phyloP scores from a whole-genome alignment of 2,113 vertebrate genomes.

The Asarcornis scutulata region DNA sequence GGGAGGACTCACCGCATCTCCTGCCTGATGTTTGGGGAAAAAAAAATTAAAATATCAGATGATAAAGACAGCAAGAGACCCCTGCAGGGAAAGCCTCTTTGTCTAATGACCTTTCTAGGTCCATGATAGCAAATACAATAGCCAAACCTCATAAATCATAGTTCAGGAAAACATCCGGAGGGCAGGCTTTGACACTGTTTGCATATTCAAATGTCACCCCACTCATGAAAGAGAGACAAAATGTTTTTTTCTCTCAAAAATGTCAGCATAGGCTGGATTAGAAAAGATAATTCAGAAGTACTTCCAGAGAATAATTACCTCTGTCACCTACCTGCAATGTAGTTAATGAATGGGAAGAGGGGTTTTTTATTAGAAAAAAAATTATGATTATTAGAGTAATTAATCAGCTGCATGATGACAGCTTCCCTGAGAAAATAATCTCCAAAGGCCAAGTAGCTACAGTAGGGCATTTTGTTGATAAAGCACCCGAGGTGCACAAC shows the following conservation, averaged over 20 bases:
- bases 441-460: slow-evolving; percentile 82
- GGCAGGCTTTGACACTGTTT: slow-evolving; percentile 75
- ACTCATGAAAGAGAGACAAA: slow-evolving; percentile 78
- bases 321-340: slow-evolving; percentile 82
- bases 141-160: slow-evolving; percentile 83
- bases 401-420: slow-evolving; percentile 88
- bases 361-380: slow-evolving; percentile 83
- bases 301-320: slow-evolving; percentile 86
- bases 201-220: slow-evolving; percentile 86
- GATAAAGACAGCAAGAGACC: slow-evolving; percentile 59
- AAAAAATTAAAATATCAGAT: slow-evolving; percentile 76
- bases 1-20: not conserved
- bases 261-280: slow-evolving; percentile 81
- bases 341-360: slow-evolving; percentile 87
- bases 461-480: slow-evolving; percentile 83
- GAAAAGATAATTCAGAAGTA: slow-evolving; percentile 86
- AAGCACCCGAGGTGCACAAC: slow-evolving; percentile 70
- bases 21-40: not conserved
- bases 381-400: slow-evolving; percentile 90
- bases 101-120: slow-evolving; percentile 78
- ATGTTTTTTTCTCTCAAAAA: slow-evolving; percentile 81
- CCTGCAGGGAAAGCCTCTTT: slow-evolving; percentile 72
- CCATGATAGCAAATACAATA: slow-evolving; percentile 78
- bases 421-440: slow-evolving; percentile 79
- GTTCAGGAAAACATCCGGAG: slow-evolving; percentile 70